Conservation (phyloP, 2,888 invertebrate species). For the Diarsia rubi region DNA sequence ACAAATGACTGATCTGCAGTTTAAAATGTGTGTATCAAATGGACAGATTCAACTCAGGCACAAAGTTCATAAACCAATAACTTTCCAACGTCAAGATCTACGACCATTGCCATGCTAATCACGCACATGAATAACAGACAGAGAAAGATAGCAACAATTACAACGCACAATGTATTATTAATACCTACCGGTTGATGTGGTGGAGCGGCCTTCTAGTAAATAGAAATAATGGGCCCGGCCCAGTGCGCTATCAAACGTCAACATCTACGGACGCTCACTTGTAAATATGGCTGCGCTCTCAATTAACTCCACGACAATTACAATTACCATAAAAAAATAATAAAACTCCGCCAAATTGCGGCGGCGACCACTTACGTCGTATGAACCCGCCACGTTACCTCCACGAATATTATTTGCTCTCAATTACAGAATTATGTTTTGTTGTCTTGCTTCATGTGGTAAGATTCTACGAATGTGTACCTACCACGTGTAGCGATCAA, state of each 20-base stretch:
- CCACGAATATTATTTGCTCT: slow-evolving; percentile 75
- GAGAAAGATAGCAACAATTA: slow-evolving; percentile 65
- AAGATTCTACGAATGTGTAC: slow-evolving; percentile 27
- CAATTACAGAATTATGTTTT: slow-evolving; percentile 72
- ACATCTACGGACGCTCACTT: slow-evolving; percentile 79
- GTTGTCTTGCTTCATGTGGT: slow-evolving; percentile 62
- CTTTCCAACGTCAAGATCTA: slow-evolving; percentile 19
- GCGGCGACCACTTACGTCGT: slow-evolving; percentile 75
- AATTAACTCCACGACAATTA: slow-evolving; percentile 86
- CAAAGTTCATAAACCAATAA: neutral
- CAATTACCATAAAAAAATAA: slow-evolving; percentile 88
- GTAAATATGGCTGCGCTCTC: slow-evolving; percentile 85
- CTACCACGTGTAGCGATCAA: slow-evolving; percentile 58
- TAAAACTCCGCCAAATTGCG: slow-evolving; percentile 84
- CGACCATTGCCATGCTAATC: slow-evolving; percentile 32
- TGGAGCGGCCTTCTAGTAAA: slow-evolving; percentile 77
- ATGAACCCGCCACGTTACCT: slow-evolving; percentile 68
- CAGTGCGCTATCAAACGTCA: slow-evolving; percentile 75
- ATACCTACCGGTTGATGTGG: slow-evolving; percentile 65
- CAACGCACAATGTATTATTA: slow-evolving; percentile 66
- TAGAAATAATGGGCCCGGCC: slow-evolving; percentile 81
- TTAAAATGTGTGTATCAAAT: neutral
- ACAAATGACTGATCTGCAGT: neutral
- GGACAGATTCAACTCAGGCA: neutral
- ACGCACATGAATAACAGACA: slow-evolving; percentile 42